These are phyloP conservation scores for Sinohyriopsis cumingii DNA, from an alignment of 2,888 invertebrate genomes.

Conservation along the genomic window DNA sequence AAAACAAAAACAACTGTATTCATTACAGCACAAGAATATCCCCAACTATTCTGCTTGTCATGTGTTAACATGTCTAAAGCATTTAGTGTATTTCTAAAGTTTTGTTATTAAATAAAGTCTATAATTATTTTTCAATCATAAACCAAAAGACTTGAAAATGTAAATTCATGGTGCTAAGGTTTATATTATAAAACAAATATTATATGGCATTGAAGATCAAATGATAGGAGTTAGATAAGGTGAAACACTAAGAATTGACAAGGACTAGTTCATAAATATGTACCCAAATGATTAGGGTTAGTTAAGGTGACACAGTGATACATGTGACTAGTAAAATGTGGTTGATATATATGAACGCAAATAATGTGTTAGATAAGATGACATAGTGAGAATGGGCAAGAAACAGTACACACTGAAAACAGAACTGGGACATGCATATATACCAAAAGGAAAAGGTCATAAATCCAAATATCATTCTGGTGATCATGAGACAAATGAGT, in stretches of 20 bases:
- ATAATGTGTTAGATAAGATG: background rate
- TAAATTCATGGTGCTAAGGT: background rate
- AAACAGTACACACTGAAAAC: too few species aligned
- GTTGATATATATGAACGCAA: background rate
- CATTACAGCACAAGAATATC: too few species aligned
- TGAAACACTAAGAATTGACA: background rate
- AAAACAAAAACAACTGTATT: too few species aligned
- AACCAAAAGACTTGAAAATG: too few species aligned
- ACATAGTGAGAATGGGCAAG: background rate
- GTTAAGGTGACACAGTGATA: background rate
- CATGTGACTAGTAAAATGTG: background rate
- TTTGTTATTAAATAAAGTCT: too few species aligned
- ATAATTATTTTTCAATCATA: too few species aligned
- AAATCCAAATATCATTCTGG: too few species aligned
- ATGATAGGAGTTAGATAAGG: background rate
- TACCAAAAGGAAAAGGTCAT: too few species aligned
- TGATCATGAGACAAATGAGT: too few species aligned
- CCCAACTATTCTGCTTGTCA: too few species aligned
- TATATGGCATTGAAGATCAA: background rate
- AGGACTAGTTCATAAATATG: background rate
- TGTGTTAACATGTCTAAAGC: too few species aligned
- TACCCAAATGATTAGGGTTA: background rate
- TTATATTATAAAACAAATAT: slow-evolving; percentile 1
- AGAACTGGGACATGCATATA: background rate
- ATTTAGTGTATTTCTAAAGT: too few species aligned